Base-by-base conservation (phyloP, 2,888 invertebrate species). In the Luperina nickerlii region DNA sequence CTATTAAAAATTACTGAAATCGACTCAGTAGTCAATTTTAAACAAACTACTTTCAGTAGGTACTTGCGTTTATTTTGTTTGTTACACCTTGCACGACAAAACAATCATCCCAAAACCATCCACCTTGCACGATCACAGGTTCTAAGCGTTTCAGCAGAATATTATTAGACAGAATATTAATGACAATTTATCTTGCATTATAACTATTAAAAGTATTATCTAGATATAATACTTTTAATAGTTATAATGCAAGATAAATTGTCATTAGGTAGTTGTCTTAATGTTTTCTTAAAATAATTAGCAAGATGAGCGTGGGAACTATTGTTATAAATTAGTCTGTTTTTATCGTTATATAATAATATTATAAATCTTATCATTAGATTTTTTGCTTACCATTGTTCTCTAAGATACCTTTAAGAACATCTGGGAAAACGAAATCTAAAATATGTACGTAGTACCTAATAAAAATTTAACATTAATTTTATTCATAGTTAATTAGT, bases 251-350 rank as follows among this genome's bases (percentile, higher is more conserved):
- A 45, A 20, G 1, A 6, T 54, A 42, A 57, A 3, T 77, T 45
- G 42, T 51, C 4, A 77, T 27, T 20, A 27, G 54, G 20, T 60
- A n/a, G 20, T 20, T 54, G 2, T 24, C 15, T 15, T 27, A 67
- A 20, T 69, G 11, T 66, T 51, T 66, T 54, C 32, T 51, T 51
- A 66, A 83, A 57, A 48, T 83, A 81, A 71, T 71, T 38, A 48
- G 24, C 38, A 2, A 63, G 24, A 67, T 54, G 24, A 48, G 24
- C n/a, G 84, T 84, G 84, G 48, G 84, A 81, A 67, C 45, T 27
- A 8, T 45, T 18, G n/a, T 20, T 20, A 32, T 60, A 15, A 65
- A 51, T 70, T 15, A 24, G n/a, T 77, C 15, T 24, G 27, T 79
- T 71, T 67, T 78, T 78, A 24, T 67, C 8, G 45, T 78, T 79